phyloP scores from a whole-genome alignment of 2,113 vertebrate species.

The Meles meles region DNA sequence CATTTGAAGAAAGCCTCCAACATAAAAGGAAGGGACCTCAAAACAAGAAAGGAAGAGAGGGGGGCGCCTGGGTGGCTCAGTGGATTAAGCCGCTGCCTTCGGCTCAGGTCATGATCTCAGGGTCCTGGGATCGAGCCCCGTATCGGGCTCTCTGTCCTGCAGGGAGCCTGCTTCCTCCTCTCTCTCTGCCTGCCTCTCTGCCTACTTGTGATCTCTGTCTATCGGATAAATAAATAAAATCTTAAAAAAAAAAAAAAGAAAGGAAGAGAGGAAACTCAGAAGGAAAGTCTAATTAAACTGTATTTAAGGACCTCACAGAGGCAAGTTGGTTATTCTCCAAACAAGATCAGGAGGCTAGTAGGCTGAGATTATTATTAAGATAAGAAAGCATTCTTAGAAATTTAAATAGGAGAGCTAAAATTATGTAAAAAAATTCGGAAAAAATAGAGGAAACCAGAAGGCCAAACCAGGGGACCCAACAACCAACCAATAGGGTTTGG shows the following conservation, averaged over 20 bases:
- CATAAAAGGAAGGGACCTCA: neutral
- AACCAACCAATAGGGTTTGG: neutral
- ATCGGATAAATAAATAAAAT: no score
- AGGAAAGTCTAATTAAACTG: neutral
- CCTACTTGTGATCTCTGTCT: no score
- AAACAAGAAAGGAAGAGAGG: neutral
- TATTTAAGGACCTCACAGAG: neutral
- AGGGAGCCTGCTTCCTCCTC: no score
- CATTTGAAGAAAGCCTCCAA: neutral
- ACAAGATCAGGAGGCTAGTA: neutral
- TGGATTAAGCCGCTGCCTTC: no score
- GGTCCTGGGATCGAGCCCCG: no score
- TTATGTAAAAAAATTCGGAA: neutral
- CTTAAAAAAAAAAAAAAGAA: no score
- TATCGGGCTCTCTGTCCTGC: no score
- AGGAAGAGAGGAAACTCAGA: neutral
- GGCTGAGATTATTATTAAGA: neutral
- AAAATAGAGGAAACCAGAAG: neutral
- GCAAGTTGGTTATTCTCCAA: neutral
- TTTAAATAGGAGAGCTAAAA: neutral
- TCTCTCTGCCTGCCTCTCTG: no score
- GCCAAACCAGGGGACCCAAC: neutral
- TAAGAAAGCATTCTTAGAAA: neutral
- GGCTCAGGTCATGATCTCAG: no score
- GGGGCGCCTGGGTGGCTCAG: no score